These are phyloP conservation scores for Cinara cedri DNA, from an alignment of 2,888 invertebrate genomes.

Conservation along the genomic window DNA sequence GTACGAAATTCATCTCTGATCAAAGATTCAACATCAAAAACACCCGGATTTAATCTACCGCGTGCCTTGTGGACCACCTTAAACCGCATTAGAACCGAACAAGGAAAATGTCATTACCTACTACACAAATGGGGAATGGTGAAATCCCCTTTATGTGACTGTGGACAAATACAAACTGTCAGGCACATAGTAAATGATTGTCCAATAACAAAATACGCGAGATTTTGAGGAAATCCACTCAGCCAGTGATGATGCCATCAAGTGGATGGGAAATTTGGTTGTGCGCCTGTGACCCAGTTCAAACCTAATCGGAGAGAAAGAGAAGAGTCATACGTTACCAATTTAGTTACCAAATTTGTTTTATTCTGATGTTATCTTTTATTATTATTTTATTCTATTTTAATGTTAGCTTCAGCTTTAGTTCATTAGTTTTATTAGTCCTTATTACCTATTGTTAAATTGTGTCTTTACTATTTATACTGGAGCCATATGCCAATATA, in stretches of 20 bases:
- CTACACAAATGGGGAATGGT: neutral
- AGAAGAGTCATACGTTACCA: conserved; percentile 12
- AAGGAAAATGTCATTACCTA: neutral
- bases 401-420: neutral
- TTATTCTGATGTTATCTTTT: neutral
- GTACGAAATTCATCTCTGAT: neutral
- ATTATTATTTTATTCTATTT: conserved; percentile 4
- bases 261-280: too few relatives aligned
- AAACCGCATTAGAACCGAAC: neutral
- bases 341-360: conserved; percentile 13
- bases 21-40: neutral
- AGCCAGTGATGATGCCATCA: too few relatives aligned
- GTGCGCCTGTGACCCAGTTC: conserved; percentile 5
- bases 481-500: conserved; percentile 19
- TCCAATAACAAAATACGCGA: too few relatives aligned
- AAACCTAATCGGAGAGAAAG: conserved; percentile 16
- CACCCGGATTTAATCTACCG: neutral
- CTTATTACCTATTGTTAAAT: conserved; percentile 31
- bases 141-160: neutral
- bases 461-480: conserved; percentile 21
- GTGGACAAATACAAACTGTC: too few relatives aligned
- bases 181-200: too few relatives aligned
- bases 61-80: neutral
- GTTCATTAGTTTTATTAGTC: conserved; percentile 19
- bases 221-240: too few relatives aligned